Evolutionary conservation across 1,140 invertebrate species (phyloP), one percentile per base, ranked within the genome.

Genomic region (Eumaeus atala): DNA sequence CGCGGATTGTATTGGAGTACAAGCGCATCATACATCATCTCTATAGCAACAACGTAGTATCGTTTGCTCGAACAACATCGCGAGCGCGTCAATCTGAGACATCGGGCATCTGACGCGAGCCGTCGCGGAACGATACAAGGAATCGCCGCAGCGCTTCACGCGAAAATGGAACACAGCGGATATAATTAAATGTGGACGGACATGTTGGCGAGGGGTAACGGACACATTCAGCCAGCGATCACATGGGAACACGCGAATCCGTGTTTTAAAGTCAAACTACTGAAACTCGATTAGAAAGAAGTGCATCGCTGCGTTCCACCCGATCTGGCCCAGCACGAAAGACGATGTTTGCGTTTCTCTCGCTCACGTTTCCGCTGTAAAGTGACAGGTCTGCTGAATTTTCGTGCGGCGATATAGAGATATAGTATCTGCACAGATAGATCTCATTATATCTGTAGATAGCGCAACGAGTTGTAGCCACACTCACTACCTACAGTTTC

Each of bases 141-240:
- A 28, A 28, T 28, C 21, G 40, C 14, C 11, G 38, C 9, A 67
- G 65, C 70, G 71, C 65, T 64, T 65, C 75, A 69, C 67, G 72
- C 72, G 77, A 79, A 84, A 81, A 81, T 81, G 76, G 80, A 79
- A 74, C 80, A 63, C 70, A 80, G 77, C 74, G 74, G 77, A 76
- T 81, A 84, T 82, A 84, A 84, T 84, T 84, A 84, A 81, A 79
- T 77, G 71, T 69, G 64, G 68, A 67, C 73, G 70, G 68, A 79
- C 71, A 72, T 77, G 6, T 66, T 72, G 74, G 76, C 76, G 70
- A 60, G 68, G 69, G 72, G 74, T 84, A 76, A 76, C 70, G 56
- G 62, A 72, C 72, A 69, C 77, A 75, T 74, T 74, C 72, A 72
- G 75, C 73, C 74, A 72, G 62, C 64, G 42, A 59, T 51, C 48